Conservation (phyloP, 2,797 vertebrate genomes). For the Heteromormyrus szaboi region DNA sequence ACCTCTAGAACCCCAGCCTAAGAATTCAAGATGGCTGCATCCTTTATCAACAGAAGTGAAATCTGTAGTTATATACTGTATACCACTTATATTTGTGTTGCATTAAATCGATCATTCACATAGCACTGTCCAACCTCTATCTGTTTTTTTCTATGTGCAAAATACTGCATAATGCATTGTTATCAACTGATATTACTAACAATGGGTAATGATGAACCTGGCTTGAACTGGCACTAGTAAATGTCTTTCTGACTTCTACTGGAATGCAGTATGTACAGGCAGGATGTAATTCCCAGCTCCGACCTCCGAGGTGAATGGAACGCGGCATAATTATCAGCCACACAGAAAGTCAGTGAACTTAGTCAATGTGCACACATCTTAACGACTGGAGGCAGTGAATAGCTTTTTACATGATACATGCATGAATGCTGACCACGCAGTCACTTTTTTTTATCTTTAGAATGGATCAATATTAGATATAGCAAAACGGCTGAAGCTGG, state of each 20-base stretch:
- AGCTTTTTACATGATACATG: not conserved
- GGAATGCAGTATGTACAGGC: not conserved
- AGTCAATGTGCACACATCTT: not conserved
- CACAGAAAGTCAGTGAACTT: not conserved
- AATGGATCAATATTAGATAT: conserved; percentile 33
- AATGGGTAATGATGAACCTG: not conserved
- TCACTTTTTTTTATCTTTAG: conserved; percentile 23
- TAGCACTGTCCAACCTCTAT: not conserved
- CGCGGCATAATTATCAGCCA: not conserved
- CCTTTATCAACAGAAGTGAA: not conserved
- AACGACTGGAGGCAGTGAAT: not conserved
- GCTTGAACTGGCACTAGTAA: not conserved
- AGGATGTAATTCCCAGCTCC: not conserved
- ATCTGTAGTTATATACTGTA: not conserved
- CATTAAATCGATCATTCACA: not conserved
- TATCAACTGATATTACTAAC: not conserved
- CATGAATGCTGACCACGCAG: not conserved
- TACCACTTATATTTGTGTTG: not conserved
- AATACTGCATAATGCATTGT: not conserved
- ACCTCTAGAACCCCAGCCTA: not conserved
- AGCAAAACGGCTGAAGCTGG: conserved; percentile 27
- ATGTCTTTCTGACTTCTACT: not conserved
- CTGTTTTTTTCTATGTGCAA: not conserved
- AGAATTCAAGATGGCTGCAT: not conserved
- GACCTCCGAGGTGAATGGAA: not conserved